Evolutionary conservation across 2,888 invertebrate species (phyloP).

Genomic region (Alloscopus bannaensis): DNA sequence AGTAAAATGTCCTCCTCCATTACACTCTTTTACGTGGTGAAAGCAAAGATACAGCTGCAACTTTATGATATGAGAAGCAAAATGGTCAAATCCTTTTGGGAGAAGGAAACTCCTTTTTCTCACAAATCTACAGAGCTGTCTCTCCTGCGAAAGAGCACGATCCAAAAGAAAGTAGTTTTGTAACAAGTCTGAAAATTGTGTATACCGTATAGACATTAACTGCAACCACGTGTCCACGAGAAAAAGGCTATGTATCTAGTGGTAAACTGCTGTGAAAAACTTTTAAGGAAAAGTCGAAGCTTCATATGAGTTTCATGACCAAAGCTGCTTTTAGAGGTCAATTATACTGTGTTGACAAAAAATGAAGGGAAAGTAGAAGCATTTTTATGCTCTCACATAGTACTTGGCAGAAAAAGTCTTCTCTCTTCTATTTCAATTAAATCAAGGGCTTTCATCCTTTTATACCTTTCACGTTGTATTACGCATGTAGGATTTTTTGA

Average conservation of each 20-base stretch:
- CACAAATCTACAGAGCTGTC: slow-evolving; percentile 53
- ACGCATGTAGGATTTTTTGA: background rate
- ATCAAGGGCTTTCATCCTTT: slow-evolving; percentile 17
- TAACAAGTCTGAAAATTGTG: background rate
- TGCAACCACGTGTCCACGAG: background rate
- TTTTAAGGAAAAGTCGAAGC: background rate
- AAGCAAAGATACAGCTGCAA: slow-evolving; percentile 49
- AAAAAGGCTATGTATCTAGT: slow-evolving; percentile 1
- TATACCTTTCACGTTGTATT: background rate
- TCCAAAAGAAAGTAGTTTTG: slow-evolving; percentile 1
- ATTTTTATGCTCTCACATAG: no score
- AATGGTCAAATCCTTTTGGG: slow-evolving; percentile 58
- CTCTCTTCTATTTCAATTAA: slow-evolving; percentile 40
- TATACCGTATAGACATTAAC: background rate
- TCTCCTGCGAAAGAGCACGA: slow-evolving; percentile 18
- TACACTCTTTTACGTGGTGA: slow-evolving; percentile 47
- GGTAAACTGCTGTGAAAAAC: background rate
- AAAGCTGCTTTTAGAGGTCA: slow-evolving; percentile 44
- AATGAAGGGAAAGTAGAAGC: slow-evolving; percentile 27
- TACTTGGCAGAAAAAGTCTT: slow-evolving; percentile 11
- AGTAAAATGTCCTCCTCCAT: slow-evolving; percentile 51
- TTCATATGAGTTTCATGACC: slow-evolving; percentile 27
- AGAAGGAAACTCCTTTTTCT: slow-evolving; percentile 42
- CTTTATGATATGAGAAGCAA: slow-evolving; percentile 51
- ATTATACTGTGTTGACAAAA: slow-evolving; percentile 50